phyloP scores from a whole-genome alignment of 2,113 vertebrate species.

The Coregonus clupeaformis region DNA sequence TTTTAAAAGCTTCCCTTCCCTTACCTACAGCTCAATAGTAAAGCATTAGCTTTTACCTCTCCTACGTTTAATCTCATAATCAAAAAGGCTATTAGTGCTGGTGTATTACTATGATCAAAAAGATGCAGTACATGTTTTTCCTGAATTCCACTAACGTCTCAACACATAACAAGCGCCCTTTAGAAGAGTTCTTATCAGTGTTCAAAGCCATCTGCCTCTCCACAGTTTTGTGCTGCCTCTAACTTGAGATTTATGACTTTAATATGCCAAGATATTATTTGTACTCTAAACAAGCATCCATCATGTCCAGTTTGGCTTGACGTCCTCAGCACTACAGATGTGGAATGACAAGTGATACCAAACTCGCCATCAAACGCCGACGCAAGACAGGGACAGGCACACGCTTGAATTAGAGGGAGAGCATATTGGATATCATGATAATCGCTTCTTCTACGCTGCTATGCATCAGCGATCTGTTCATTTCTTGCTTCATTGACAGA shows the following conservation, averaged over 20 bases:
- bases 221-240: background rate
- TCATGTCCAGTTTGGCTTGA: background rate
- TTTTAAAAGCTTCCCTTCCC: background rate
- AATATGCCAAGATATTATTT: background rate
- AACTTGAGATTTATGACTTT: background rate
- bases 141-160: too few species aligned
- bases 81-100: background rate
- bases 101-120: background rate
- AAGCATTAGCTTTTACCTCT: constrained; percentile 19
- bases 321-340: background rate
- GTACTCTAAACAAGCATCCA: background rate
- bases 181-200: background rate
- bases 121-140: too few species aligned
- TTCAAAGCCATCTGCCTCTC: background rate
- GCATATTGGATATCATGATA: background rate
- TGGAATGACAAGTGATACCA: background rate
- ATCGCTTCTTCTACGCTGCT: too few species aligned
- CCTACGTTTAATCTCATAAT: background rate
- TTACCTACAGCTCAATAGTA: background rate
- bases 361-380: background rate
- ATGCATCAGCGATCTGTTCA: too few species aligned
- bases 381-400: background rate
- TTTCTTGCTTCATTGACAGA: too few species aligned
- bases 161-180: too few species aligned
- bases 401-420: background rate